Conservation (phyloP, 2,113 vertebrate species). For the Fukomys damarensis region DNA sequence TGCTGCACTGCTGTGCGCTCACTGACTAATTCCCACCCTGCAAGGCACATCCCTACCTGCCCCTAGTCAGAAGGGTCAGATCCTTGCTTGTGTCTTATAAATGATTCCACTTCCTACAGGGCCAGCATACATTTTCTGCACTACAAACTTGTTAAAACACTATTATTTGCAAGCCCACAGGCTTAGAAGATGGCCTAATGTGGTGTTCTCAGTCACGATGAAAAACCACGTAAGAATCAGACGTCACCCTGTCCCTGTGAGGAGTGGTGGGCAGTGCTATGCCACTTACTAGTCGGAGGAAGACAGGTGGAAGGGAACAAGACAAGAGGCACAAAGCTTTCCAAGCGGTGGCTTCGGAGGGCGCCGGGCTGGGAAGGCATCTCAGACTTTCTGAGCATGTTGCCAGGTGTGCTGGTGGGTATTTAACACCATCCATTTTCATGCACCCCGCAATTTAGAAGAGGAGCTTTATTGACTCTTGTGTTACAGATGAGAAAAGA, state of each 20-base stretch:
- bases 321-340: not conserved
- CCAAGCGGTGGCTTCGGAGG: not conserved
- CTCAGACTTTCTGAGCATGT: not conserved
- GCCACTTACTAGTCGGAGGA: not conserved
- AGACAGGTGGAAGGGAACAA: not conserved
- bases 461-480: not conserved
- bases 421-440: not conserved
- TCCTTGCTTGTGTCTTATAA: not conserved
- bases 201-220: not conserved
- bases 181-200: not conserved
- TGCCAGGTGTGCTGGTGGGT: not conserved
- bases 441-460: not conserved
- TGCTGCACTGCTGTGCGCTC: rapidly evolving
- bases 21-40: not conserved
- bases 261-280: not conserved
- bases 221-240: not conserved
- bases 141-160: not conserved
- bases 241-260: not conserved
- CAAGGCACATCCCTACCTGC: not conserved
- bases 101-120: not conserved
- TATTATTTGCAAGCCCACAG: not conserved
- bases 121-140: not conserved
- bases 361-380: not conserved
- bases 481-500: not conserved
- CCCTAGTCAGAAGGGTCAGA: not conserved